phyloP scores from a whole-genome alignment of 1,140 invertebrate species.

The Onthophagus taurus region DNA sequence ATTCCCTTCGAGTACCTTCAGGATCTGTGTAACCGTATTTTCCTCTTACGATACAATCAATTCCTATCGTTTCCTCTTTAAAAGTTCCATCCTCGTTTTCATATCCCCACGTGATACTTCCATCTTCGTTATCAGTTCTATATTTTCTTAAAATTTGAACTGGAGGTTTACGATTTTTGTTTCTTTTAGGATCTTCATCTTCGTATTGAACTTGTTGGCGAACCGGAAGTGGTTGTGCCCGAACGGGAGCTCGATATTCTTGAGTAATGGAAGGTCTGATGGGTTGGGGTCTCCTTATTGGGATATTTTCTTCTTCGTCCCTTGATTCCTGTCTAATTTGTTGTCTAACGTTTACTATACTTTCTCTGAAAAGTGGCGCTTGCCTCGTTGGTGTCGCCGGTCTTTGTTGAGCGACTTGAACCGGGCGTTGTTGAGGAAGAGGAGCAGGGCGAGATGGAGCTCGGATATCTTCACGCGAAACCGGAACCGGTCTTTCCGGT shows the following conservation, averaged over 20 bases:
- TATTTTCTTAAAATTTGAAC: slow-evolving; percentile 64
- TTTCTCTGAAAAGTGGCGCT: slow-evolving; percentile 5
- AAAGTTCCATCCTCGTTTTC: slow-evolving; percentile 72
- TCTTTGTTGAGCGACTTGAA: not conserved
- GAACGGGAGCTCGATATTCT: slow-evolving; percentile 23
- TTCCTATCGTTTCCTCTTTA: slow-evolving; percentile 73
- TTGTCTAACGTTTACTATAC: slow-evolving; percentile 1
- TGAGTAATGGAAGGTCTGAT: slow-evolving; percentile 14
- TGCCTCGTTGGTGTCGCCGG: not conserved
- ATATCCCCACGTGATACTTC: slow-evolving; percentile 77
- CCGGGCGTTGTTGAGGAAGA: not conserved
- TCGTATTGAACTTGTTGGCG: slow-evolving; percentile 19
- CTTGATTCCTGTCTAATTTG: not conserved
- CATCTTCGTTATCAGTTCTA: slow-evolving; percentile 69
- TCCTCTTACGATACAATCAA: slow-evolving; percentile 68
- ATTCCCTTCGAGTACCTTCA: slow-evolving; percentile 47
- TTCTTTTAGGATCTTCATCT: slow-evolving; percentile 13
- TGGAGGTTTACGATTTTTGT: slow-evolving; percentile 52
- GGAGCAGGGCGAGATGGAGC: slow-evolving; percentile 6
- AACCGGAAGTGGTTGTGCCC: slow-evolving; percentile 20
- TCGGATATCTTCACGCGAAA: slow-evolving; percentile 15
- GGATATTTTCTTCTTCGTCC: not conserved
- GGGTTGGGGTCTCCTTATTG: slow-evolving; percentile 1
- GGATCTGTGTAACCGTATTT: slow-evolving; percentile 78
- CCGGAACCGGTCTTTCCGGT: slow-evolving; percentile 42